Base-by-base conservation (phyloP, 2,113 vertebrate species). In the Chaetodon auriga region DNA sequence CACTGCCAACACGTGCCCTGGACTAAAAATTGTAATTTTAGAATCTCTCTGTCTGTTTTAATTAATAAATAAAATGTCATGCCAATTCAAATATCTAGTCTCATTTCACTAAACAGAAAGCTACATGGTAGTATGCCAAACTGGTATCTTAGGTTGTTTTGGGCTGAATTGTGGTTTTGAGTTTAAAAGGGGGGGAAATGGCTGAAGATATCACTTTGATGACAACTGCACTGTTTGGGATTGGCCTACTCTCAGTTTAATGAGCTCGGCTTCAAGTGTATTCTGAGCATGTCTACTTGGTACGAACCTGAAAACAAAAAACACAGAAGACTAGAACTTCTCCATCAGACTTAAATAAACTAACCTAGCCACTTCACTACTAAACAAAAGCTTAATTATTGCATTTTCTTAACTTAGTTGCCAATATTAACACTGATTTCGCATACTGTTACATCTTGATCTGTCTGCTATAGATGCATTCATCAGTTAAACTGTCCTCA, bases 101-200 rank as follows among this genome's bases (percentile, higher is more conserved):
- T 23, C 7, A 38, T 57, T 71, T 30, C n/a, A 43, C 43, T 12
- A 66, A 82, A 74, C 7, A 78, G 2, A 46, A 70, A 19, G 30
- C 25, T 76, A 6, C 35, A 66, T 23, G 77, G 7, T 55, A 35
- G 69, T 58, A 7, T 45, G 4, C 4, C 25, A n/a, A 38, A 46
- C 2, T 41, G 12, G 43, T 16, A 48, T 25, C 10, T 41, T 4
- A 4, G 21, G 12, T 2, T 68, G 25, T 80, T 81, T 73, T 19
- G 7, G 16, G 19, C 30, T 70, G 4, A 51, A 23, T 3, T 64
- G 35, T 45, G 30, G 13, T 55, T 51, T 72, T 2, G 7, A 36
- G 19, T 61, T 43, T 23, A 75, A 12, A 45, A 2, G 35, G 45
- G n/a, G 7, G 41, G 11, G 21, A 18, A 36, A 41, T 30, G 13